Base-by-base conservation (phyloP, 2,797 vertebrate genomes). In the Rhinoraja longicauda region DNA sequence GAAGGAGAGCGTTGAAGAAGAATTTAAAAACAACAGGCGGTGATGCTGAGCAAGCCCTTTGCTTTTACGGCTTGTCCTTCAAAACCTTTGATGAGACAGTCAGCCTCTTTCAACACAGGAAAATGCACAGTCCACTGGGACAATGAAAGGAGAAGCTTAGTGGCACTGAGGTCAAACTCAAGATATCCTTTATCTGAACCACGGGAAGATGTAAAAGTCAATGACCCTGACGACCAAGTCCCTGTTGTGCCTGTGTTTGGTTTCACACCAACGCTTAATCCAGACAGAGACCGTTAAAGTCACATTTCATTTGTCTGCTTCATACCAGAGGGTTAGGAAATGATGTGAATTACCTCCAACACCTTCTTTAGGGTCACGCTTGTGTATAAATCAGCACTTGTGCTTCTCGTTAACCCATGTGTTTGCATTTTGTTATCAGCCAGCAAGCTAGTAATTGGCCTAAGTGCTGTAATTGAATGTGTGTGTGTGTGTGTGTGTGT, bases 161-260 rank as follows among this genome's bases (percentile, higher is more conserved):
- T 88, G 84, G 19, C 59, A 2, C n/a, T 88, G 19, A 88, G 59
- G 84, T 88, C 84, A 88, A 36, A 84, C 59, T 36, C n/a, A 88
- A 88, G 84, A 88, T 88, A 67, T 88, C 84, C 84, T 88, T 32
- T 64, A 88, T 88, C 59, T 7, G 59, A 88, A 88, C 10, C 84
- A 64, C 67, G 67, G 84, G 59, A 67, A 88, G 62, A 32, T 64
- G 67, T 9, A 88, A 67, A 67, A 62, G n/a, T 36, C 90, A 24
- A 2, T 13, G 90, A 29, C 67, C 90, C 39, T 73, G 64, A 73
- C 21, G 2, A 53, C 90, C 29, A 21, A 45, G 67, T 45, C 29
- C 67, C 90, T 45, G 36, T 91, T 73, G 21, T 21, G 29, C 36
- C 15, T 67, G n/a, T 88, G 4, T 88, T 88, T 67, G 26, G 17